phyloP scores from a whole-genome alignment of 2,888 invertebrate genomes.

The Clusia tigrina region DNA sequence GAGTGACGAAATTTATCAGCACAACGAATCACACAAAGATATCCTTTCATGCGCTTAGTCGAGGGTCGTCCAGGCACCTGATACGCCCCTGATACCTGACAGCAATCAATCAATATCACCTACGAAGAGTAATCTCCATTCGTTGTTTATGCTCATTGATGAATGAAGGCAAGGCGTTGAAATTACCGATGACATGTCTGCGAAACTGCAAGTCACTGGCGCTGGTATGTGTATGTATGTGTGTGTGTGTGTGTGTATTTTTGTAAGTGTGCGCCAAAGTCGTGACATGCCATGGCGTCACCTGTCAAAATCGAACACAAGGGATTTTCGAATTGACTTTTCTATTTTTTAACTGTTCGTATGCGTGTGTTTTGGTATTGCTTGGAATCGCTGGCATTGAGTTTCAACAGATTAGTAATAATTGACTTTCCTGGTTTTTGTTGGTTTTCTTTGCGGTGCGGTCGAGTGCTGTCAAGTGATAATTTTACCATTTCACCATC shows the following conservation, averaged over 20 bases:
- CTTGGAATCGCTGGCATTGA: no score
- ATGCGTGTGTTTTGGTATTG: no score
- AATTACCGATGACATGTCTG: not conserved
- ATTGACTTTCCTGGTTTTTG: no score
- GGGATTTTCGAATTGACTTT: not conserved
- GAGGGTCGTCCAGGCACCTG: not conserved
- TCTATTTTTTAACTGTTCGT: not conserved
- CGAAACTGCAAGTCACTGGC: not conserved
- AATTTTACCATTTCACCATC: no score
- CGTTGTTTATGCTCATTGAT: not conserved
- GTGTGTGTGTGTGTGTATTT: no score
- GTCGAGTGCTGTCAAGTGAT: not conserved
- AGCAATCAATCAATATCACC: conserved; percentile 46
- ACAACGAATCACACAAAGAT: not conserved
- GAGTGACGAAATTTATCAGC: not conserved
- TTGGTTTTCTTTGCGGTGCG: no score
- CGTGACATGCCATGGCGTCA: not conserved
- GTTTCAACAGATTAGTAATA: no score
- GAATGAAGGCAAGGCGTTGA: conserved; percentile 5
- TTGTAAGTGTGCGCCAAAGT: no score
- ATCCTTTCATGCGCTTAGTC: not conserved
- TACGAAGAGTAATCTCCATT: not conserved
- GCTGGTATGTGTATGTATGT: no score
- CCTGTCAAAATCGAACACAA: not conserved
- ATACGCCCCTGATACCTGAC: conserved; percentile 38